Percentiles rank a stretch among this genome's conserved stretches.
phyloP scores from a whole-genome alignment of 2,113 vertebrate genomes.

The Chamaea fasciata region DNA sequence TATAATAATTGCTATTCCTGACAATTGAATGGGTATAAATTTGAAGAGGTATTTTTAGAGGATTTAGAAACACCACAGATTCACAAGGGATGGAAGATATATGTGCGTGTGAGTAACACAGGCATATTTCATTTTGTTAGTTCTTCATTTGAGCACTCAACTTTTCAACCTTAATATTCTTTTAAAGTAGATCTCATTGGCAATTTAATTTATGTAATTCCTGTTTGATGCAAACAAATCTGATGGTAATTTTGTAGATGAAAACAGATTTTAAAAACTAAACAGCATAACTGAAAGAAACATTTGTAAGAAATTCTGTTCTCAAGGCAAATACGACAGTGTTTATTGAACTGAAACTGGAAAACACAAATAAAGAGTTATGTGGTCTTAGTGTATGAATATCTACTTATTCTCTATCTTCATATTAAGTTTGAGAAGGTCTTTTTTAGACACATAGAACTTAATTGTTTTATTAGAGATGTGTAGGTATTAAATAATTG shows the following conservation, averaged over 20 bases:
- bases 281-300: neutral
- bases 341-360: neutral
- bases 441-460: neutral
- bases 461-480: constrained; percentile 51
- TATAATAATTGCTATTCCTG: neutral
- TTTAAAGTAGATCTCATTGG: neutral
- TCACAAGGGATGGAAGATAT: neutral
- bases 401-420: neutral
- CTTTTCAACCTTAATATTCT: constrained; percentile 26
- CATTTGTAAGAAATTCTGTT: neutral
- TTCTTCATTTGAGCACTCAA: neutral
- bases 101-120: neutral
- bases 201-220: constrained; percentile 15
- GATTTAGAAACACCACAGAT: neutral
- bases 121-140: neutral
- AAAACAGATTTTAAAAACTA: neutral
- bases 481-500: constrained; percentile 52
- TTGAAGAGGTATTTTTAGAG: neutral
- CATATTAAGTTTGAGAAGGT: constrained; percentile 3
- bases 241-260: neutral
- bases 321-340: neutral
- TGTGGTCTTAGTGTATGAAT: neutral
- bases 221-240: constrained; percentile 26
- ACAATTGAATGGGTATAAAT: neutral
- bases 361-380: neutral